Evolutionary conservation across 30 jellyfish, hydroid and myxozoan species (phyloP), one percentile per base, ranked within the genome.

Genomic region (Aurelia aurita): DNA sequence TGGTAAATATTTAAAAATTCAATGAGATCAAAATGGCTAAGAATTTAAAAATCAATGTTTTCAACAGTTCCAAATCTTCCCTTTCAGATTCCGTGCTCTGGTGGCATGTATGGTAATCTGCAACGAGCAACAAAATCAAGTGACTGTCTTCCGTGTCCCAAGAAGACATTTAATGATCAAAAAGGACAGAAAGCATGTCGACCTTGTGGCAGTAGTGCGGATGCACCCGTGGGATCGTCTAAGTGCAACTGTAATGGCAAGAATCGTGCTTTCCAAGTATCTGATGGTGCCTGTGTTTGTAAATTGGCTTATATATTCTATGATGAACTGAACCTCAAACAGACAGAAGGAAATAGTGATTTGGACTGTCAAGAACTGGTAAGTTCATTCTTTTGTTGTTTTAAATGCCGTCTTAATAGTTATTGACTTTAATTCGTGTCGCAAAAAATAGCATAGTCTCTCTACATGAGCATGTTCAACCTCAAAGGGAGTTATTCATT

Each of bases 121-220:
- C 67, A 79, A 26, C 74, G 69, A 79, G 99, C 99, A 5, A 80
- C 97, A 27, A 86, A 85, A 54, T 34, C 95, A 54, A 27, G 88
- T 49, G 97, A 95, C 67, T 95, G 99, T 54, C 57, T 71, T 5
- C 96, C 69, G 0, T 95, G 99, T 57, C 99, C 99, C 58, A 74
- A 16, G 3, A 74, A 89, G 69, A 95, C 99, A 3, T 95, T 84
- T 79, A 95, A 81, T 72, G 66, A 86, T 62, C 89, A 77, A 59
- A 72, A 75, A 25, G 99, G 99, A 11, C 86, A 74, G 87, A 79
- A 51, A 25, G 97, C 98, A 3, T 95, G 99, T 47, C 89, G 96
- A 13, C 99, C 97, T 1, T 95, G 99, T 71, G 99, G 99, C 25
- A 95, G 99, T 90, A 95, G 99, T 74, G 99, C 99, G 2, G 22